These are phyloP conservation scores for Muscicapa adusta DNA, from an alignment of 2,113 vertebrate species.

Conservation along the genomic window DNA sequence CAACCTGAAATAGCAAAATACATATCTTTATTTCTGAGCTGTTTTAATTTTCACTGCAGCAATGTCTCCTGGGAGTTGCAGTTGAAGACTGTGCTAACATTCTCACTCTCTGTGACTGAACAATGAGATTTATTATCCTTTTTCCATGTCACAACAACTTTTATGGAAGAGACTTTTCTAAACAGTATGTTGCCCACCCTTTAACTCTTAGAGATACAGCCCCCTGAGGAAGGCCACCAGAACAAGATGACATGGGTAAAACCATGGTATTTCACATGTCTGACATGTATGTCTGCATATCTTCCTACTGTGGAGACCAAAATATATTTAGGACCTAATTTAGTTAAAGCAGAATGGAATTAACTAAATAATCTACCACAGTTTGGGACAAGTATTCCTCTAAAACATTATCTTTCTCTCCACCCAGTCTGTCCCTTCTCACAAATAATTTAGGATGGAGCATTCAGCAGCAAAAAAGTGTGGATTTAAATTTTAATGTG, in stretches of 20 bases:
- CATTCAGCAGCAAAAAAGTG: not conserved
- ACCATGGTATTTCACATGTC: not conserved
- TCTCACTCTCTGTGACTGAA: not conserved
- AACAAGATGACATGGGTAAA: not conserved
- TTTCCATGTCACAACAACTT: not conserved
- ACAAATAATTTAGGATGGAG: not conserved
- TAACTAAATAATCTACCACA: not conserved
- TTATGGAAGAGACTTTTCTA: not conserved
- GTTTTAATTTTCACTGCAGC: not conserved
- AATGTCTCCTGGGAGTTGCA: not conserved
- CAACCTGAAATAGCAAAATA: not conserved
- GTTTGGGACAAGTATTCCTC: not conserved
- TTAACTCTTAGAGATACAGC: not conserved
- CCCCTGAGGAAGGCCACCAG: not conserved
- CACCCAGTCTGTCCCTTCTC: not conserved
- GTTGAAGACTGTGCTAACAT: not conserved
- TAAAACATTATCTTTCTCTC: not conserved
- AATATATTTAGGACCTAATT: not conserved
- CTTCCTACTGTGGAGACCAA: not conserved
- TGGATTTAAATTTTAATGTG: conserved; percentile 59
- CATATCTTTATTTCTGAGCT: not conserved
- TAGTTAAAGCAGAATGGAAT: not conserved
- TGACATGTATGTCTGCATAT: not conserved
- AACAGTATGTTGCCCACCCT: not conserved
- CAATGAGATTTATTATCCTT: not conserved